Evolutionary conservation across 2,888 invertebrate genomes (phyloP).

Genomic region (Rotaria sp.): DNA sequence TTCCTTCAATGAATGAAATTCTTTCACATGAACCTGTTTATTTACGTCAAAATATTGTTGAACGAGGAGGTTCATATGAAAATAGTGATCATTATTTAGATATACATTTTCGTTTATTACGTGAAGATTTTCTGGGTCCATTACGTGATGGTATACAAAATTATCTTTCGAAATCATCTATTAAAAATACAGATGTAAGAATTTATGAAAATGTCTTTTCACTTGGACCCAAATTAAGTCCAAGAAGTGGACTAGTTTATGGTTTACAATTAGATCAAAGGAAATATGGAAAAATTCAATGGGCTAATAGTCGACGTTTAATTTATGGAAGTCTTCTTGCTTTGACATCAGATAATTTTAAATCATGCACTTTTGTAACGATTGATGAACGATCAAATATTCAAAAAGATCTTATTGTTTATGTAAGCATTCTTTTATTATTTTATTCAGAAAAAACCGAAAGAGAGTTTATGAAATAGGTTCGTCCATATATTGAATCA

Average conservation of each 20-base stretch:
- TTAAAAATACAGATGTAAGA: background rate
- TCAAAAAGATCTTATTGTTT: background rate
- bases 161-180: slow-evolving; percentile 44
- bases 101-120: slow-evolving; percentile 67
- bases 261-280: background rate
- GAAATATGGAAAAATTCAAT: background rate
- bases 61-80: slow-evolving; percentile 61
- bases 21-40: slow-evolving; percentile 49
- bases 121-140: slow-evolving; percentile 73
- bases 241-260: slow-evolving; percentile 40
- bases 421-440: no score
- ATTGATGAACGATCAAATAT: background rate
- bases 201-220: background rate
- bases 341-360: background rate
- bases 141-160: slow-evolving; percentile 64
- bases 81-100: slow-evolving; percentile 69
- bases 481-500: no score
- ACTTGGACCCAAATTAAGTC: slow-evolving; percentile 36
- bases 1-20: slow-evolving; percentile 48
- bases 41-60: slow-evolving; percentile 60
- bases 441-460: no score
- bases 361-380: background rate
- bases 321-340: background rate
- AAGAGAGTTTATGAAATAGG: no score
- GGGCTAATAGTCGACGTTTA: background rate